Base-by-base conservation (phyloP, 2,797 vertebrate species). In the Coranthus polyacanthus region DNA sequence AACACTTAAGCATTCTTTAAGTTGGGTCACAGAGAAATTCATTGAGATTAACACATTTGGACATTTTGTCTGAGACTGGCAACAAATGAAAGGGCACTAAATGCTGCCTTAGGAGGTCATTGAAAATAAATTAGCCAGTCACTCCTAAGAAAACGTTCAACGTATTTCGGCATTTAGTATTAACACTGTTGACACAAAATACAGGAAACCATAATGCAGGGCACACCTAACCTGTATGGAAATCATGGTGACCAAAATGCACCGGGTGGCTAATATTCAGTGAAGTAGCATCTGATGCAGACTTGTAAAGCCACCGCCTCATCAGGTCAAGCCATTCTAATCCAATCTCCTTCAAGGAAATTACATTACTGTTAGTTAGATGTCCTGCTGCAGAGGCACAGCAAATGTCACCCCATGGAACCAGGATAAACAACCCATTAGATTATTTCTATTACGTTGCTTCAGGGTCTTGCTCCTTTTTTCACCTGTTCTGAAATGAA, bases 351-450 rank as follows among this genome's bases (percentile, higher is more conserved):
- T 82, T 56, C 0, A 34, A 69, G 85, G 64, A 77, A 91, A 91
- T 89, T 34, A 72, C 75, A 87, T 92, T 90, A 90, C 20, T 24
- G 63, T 75, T 53, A 69, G 76, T 79, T 81, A 73, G 75, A 86
- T 86, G 78, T 78, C 85, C 81, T 55, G 74, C 72, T 58, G 74
- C 76, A 15, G 55, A 72, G 69, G 49, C 58, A 55, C 68, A 78
- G 63, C 71, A 91, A 91, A 92, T 90, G 87, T 85, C 89, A 85
- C 59, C 63, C 55, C 46, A 22, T 44, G 68, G 75, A 87, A 75
- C 42, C 8, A 34, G 68, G 81, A 82, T 82, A 91, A 93, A 93
- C 88, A 93, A 81, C 44, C 54, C 59, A 45, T 86, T 82, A 82
- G 75, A 89, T 89, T 72, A 73, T 74, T 79, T 75, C 68, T 81